Evolutionary conservation across 1,140 invertebrate genomes (phyloP).

Genomic region (Chlorops oryzae): DNA sequence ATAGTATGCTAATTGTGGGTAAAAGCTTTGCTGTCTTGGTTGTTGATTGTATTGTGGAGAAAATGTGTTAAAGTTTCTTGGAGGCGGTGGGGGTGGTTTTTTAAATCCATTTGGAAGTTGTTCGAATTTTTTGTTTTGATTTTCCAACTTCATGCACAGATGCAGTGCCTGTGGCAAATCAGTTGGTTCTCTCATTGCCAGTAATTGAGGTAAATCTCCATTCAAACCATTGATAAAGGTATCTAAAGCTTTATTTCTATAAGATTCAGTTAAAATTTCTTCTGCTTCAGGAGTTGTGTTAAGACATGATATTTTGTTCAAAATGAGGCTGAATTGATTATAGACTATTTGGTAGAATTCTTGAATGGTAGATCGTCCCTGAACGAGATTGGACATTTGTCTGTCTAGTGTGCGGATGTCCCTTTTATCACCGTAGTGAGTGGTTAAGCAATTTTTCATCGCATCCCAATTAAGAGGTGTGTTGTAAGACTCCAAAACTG

Average conservation of each 20-base stretch:
- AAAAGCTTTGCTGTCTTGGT: no score
- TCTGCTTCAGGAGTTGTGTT: constrained; percentile 2
- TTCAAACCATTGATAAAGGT: constrained; percentile 8
- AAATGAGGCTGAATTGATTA: neutral
- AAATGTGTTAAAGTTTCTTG: neutral
- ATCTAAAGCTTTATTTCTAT: constrained; percentile 13
- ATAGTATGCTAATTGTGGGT: no score
- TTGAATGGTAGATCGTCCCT: neutral
- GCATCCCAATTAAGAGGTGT: no score
- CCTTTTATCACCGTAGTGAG: neutral
- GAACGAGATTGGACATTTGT: no score
- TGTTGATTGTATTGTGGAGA: no score
- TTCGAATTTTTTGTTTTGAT: no score
- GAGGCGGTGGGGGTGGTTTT: neutral
- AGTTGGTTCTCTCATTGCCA: constrained; percentile 4
- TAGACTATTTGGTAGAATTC: no score
- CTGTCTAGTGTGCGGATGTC: neutral
- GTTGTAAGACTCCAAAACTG: neutral
- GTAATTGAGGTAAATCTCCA: constrained; percentile 1
- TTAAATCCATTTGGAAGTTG: no score
- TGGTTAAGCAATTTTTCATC: neutral
- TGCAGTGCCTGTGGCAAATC: neutral
- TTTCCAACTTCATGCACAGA: neutral
- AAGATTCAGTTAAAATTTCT: constrained; percentile 5
- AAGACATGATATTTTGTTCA: neutral